A percentile compares a stretch with the other conserved stretches of the same genome.
Conservation (phyloP, 2,797 vertebrate genomes). For the Pantherophis alleghaniensis region DNA sequence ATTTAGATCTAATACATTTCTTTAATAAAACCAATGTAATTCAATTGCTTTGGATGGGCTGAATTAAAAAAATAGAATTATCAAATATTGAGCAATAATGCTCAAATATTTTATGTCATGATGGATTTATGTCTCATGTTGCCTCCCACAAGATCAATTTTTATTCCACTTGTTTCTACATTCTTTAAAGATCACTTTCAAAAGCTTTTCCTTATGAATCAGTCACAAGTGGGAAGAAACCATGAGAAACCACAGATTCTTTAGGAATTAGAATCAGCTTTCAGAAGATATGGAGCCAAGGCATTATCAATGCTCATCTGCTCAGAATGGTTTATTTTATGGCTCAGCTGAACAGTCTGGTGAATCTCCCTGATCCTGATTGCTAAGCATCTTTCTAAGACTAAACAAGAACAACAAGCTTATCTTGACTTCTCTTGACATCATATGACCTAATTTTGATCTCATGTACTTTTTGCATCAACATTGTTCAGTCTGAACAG, state of each 20-base stretch:
- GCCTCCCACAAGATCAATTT: background rate
- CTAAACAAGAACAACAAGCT: background rate
- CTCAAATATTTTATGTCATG: background rate
- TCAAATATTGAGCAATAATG: background rate
- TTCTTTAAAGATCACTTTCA: background rate
- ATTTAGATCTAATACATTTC: background rate
- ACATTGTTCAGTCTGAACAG: background rate
- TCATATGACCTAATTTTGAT: background rate
- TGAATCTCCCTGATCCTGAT: background rate
- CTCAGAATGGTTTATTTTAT: background rate
- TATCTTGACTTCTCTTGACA: background rate
- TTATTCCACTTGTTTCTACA: background rate
- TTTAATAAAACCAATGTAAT: background rate
- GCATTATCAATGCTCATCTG: background rate
- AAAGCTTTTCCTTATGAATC: background rate
- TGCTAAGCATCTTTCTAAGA: background rate
- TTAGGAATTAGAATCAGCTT: background rate
- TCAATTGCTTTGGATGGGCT: background rate
- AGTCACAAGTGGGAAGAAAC: background rate
- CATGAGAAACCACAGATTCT: background rate
- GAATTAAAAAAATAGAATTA: background rate
- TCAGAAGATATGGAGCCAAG: background rate
- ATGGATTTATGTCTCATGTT: background rate
- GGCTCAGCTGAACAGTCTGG: too few species aligned
- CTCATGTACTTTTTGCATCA: background rate